Conservation (phyloP, 2,797 vertebrate species). For the Phylloscopus collybita region DNA sequence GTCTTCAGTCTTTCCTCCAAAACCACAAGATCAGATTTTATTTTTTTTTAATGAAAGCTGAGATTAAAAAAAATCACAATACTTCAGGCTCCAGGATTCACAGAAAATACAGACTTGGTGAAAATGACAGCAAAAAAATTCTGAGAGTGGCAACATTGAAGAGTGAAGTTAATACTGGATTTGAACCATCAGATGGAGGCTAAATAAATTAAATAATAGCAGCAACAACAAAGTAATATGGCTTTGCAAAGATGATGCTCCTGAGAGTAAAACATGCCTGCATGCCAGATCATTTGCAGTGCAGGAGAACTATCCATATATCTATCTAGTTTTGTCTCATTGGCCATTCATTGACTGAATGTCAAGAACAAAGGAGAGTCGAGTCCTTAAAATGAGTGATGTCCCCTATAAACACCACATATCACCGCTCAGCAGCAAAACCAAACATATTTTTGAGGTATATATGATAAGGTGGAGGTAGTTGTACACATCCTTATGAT, state of each 20-base stretch:
- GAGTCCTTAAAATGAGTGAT: slow-evolving; percentile 46
- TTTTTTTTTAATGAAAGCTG: not conserved
- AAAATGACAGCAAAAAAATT: not conserved
- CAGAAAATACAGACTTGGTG: not conserved
- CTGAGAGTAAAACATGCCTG: slow-evolving; percentile 34
- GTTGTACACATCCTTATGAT: not conserved
- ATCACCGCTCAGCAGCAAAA: not conserved
- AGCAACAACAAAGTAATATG: not conserved
- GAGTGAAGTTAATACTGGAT: not conserved
- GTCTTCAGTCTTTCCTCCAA: not conserved
- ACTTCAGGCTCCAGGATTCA: not conserved
- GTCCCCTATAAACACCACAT: slow-evolving; percentile 16
- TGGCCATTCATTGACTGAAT: slow-evolving; percentile 50
- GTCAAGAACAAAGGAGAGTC: slow-evolving; percentile 45
- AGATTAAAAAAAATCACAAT: not conserved
- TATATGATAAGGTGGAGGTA: not conserved
- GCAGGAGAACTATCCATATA: slow-evolving; percentile 13
- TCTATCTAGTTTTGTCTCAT: slow-evolving; percentile 58
- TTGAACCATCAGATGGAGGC: not conserved
- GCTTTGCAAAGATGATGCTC: slow-evolving; percentile 6
- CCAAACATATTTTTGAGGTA: not conserved
- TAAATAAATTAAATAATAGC: slow-evolving; percentile 2
- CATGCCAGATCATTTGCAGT: slow-evolving; percentile 23
- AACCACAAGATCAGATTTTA: not conserved
- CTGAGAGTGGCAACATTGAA: not conserved